These are phyloP conservation scores for Theocolax elegans DNA, from an alignment of 1,140 invertebrate species.

Conservation along the genomic window DNA sequence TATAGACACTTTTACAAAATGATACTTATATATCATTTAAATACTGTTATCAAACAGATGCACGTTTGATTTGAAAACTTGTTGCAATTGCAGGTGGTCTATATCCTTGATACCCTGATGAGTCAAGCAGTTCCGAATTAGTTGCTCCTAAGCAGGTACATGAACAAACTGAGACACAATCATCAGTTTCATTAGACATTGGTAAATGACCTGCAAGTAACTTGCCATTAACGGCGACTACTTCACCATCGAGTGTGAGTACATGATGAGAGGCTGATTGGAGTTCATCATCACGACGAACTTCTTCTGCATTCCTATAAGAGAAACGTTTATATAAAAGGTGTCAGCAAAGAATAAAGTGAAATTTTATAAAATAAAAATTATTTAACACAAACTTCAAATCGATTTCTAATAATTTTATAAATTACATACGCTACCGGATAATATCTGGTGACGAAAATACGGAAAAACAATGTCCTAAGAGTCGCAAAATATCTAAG, in stretches of 20 bases:
- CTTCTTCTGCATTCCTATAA: constrained; percentile 85
- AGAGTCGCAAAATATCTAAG: too few species aligned
- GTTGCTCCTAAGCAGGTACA: constrained; percentile 73
- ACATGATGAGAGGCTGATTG: constrained; percentile 79
- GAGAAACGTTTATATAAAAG: too few species aligned
- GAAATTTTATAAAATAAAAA: too few species aligned
- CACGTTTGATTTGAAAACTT: constrained; percentile 61
- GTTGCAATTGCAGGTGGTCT: constrained; percentile 60
- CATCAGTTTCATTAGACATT: constrained; percentile 68
- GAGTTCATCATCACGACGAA: constrained; percentile 85
- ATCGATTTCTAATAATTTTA: too few species aligned
- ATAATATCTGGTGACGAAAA: too few species aligned
- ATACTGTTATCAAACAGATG: constrained; percentile 68
- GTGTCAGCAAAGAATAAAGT: too few species aligned
- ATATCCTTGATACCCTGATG: constrained; percentile 62
- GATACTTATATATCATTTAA: too few species aligned
- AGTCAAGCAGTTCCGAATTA: constrained; percentile 60
- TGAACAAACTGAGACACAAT: constrained; percentile 77
- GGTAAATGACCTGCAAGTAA: constrained; percentile 70
- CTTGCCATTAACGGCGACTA: constrained; percentile 78
- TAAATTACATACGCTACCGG: too few species aligned
- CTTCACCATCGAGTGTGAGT: constrained; percentile 83
- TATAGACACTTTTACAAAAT: too few species aligned
- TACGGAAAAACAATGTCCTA: too few species aligned
- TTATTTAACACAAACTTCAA: too few species aligned